These are phyloP conservation scores for Crax fasciolata DNA, from an alignment of 2,797 vertebrate species.

Conservation along the genomic window DNA sequence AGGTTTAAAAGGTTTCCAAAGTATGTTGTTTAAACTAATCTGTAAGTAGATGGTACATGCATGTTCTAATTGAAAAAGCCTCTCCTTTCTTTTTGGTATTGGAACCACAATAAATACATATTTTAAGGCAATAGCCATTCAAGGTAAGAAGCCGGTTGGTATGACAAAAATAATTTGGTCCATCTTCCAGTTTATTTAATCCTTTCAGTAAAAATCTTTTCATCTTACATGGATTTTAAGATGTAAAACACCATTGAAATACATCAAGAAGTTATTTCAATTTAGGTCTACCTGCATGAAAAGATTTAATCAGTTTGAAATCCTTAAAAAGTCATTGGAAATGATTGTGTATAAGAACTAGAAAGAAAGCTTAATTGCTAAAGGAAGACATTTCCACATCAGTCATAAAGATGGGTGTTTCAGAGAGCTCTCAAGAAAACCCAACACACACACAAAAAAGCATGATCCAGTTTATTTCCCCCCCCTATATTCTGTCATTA, in stretches of 20 bases:
- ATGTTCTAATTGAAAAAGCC: not conserved
- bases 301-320: not conserved
- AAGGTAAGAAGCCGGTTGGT: not conserved
- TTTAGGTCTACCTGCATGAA: not conserved
- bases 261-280: not conserved
- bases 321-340: not conserved
- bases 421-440: not conserved
- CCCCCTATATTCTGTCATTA: not conserved
- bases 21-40: not conserved
- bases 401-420: not conserved
- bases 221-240: not conserved
- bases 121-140: not conserved
- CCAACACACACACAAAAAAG: no score
- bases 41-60: not conserved
- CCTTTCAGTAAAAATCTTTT: not conserved
- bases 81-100: not conserved
- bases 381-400: not conserved
- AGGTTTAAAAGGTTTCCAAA: not conserved
- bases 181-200: not conserved
- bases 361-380: not conserved
- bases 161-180: not conserved
- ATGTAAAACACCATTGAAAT: not conserved
- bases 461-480: not conserved
- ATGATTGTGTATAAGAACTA: not conserved
- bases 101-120: not conserved